These are phyloP conservation scores for Mesochorus sp. DNA, from an alignment of 2,888 invertebrate species.

Conservation along the genomic window DNA sequence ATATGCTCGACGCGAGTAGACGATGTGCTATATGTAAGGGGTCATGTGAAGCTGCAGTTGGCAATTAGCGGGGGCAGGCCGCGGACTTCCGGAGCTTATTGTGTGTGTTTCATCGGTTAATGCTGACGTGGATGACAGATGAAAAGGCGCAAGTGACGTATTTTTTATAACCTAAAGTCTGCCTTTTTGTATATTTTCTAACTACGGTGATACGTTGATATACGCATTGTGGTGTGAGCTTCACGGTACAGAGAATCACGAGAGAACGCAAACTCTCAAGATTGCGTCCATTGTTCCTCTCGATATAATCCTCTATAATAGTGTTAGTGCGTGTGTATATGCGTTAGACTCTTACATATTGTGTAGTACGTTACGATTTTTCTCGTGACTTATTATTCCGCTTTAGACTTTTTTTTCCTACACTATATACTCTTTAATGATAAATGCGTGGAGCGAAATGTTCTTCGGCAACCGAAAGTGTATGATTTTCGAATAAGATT, in stretches of 20 bases:
- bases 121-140: neutral
- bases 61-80: slow-evolving; percentile 79
- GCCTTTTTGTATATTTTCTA: neutral
- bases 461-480: too few species aligned
- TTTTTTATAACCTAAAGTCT: too few species aligned
- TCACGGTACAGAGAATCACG: slow-evolving; percentile 74
- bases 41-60: slow-evolving; percentile 77
- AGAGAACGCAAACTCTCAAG: slow-evolving; percentile 77
- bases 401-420: too few species aligned
- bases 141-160: too few species aligned
- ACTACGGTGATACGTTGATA: slow-evolving; percentile 4
- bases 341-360: neutral
- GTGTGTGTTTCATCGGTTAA: slow-evolving; percentile 52
- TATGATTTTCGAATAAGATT: too few species aligned
- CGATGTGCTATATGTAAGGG: slow-evolving; percentile 62
- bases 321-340: slow-evolving; percentile 22
- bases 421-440: too few species aligned
- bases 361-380: slow-evolving; percentile 21
- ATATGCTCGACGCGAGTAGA: slow-evolving; percentile 25
- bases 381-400: neutral
- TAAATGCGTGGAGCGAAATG: too few species aligned
- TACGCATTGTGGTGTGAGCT: slow-evolving; percentile 59
- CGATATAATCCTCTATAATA: slow-evolving; percentile 61
- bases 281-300: slow-evolving; percentile 76
- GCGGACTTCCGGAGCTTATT: slow-evolving; percentile 78